Evolutionary conservation across 92 coral and sea anemone species (phyloP).

Genomic region (Blastomussa wellsi): DNA sequence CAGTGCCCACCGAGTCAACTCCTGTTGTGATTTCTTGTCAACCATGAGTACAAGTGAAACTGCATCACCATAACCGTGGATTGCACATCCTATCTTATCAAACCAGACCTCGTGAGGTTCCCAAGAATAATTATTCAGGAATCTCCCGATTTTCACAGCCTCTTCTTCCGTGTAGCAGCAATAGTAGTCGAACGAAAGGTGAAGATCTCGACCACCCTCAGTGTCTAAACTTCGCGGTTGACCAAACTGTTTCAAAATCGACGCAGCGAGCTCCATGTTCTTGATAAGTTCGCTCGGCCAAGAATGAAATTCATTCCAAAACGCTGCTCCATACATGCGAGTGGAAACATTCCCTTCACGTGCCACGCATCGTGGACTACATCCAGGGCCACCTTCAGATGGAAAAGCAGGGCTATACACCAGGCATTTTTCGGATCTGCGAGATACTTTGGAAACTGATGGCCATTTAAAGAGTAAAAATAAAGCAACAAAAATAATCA

Average conservation of each 20-base stretch:
- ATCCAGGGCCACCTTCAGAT: constrained; percentile 53
- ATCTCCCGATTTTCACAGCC: constrained; percentile 47
- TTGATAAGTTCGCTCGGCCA: constrained; percentile 3
- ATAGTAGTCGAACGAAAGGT: constrained; percentile 56
- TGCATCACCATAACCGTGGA: constrained; percentile 34
- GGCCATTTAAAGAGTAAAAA: neutral
- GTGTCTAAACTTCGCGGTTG: constrained; percentile 47
- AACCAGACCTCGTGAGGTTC: constrained; percentile 40
- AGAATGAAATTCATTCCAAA: neutral
- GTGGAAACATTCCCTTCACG: neutral
- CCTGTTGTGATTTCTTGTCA: too few species aligned
- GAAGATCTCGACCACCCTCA: constrained; percentile 33
- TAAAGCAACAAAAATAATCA: neutral
- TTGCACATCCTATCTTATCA: too few species aligned
- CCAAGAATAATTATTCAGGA: constrained; percentile 40
- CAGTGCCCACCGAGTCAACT: too few species aligned
- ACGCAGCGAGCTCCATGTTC: constrained; percentile 6
- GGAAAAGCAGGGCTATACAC: constrained; percentile 35
- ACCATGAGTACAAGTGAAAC: too few species aligned
- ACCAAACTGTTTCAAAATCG: constrained; percentile 31
- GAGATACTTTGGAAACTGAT: neutral
- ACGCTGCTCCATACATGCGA: neutral
- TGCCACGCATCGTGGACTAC: constrained; percentile 34
- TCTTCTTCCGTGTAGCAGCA: too few species aligned
- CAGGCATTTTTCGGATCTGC: too few species aligned